These are phyloP conservation scores for Romanomermis culicivorax DNA, from an alignment of 2,888 invertebrate species.

Conservation along the genomic window DNA sequence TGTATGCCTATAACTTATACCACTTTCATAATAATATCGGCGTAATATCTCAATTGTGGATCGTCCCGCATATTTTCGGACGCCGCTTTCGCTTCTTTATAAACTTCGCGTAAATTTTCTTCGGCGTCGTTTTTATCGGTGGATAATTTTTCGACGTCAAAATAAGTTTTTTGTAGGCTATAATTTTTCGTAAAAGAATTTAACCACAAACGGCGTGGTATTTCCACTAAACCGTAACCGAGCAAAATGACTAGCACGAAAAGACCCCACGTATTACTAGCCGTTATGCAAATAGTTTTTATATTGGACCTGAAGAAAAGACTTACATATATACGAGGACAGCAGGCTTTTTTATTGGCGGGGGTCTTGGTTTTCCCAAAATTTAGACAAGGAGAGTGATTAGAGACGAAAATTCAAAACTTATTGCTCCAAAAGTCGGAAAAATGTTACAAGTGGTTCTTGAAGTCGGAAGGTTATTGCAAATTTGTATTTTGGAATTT, in stretches of 20 bases:
- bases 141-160: slow-evolving; percentile 27
- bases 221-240: slow-evolving; percentile 82
- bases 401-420: too few species aligned
- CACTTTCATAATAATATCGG: slow-evolving; percentile 72
- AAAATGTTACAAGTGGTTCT: too few species aligned
- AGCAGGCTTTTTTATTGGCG: too few species aligned
- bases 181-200: slow-evolving; percentile 14
- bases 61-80: slow-evolving; percentile 44
- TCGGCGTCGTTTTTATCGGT: slow-evolving; percentile 90
- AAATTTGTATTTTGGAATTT: too few species aligned
- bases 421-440: too few species aligned
- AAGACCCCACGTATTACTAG: slow-evolving; percentile 97
- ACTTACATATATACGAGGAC: too few species aligned
- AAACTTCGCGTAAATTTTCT: slow-evolving; percentile 81
- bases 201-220: slow-evolving; percentile 67
- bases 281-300: slow-evolving; percentile 88
- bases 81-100: slow-evolving; percentile 62
- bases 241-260: slow-evolving; percentile 74
- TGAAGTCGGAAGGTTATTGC: too few species aligned
- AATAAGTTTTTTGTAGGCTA: slow-evolving; percentile 24
- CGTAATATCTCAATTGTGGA: slow-evolving; percentile 46
- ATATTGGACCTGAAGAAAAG: slow-evolving; percentile 45
- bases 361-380: too few species aligned
- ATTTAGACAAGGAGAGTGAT: too few species aligned
- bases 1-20: too few species aligned